A percentile compares a stretch with the other conserved stretches of the same genome.
Evolutionary conservation across 2,888 invertebrate genomes (phyloP).

Genomic region (Amphipoea lucens): DNA sequence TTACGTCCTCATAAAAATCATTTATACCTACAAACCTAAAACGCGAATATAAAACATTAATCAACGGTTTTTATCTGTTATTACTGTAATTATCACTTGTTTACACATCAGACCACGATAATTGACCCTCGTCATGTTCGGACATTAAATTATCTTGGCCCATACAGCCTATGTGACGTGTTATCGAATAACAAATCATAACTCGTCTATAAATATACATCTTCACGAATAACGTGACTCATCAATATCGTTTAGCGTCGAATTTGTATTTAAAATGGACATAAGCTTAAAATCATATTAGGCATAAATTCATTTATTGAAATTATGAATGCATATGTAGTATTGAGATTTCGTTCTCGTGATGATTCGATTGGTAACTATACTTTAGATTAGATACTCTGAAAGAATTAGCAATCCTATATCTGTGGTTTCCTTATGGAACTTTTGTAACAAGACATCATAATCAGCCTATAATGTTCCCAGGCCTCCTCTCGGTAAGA

Average conservation of each 20-base stretch:
- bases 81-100: conserved; percentile 38
- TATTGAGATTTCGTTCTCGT: not conserved
- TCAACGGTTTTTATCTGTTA: not conserved
- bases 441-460: not conserved
- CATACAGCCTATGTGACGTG: conserved; percentile 23
- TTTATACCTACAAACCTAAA: conserved; percentile 15
- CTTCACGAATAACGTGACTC: conserved; percentile 44
- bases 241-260: conserved; percentile 41
- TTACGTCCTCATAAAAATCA: not conserved
- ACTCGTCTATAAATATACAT: conserved; percentile 40
- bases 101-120: conserved; percentile 38
- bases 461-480: too few relatives aligned
- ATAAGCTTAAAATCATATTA: conserved; percentile 17
- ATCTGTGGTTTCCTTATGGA: not conserved
- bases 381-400: not conserved
- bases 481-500: too few relatives aligned
- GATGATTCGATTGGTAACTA: not conserved
- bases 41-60: not conserved
- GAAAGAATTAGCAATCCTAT: not conserved
- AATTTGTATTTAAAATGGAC: conserved; percentile 21
- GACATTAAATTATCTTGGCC: conserved; percentile 35
- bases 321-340: conserved; percentile 13
- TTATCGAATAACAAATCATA: conserved; percentile 52
- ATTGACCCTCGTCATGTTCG: conserved; percentile 33
- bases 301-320: conserved; percentile 24